These are phyloP conservation scores for Cephus pulcher DNA, from an alignment of 2,888 invertebrate genomes.

Conservation along the genomic window DNA sequence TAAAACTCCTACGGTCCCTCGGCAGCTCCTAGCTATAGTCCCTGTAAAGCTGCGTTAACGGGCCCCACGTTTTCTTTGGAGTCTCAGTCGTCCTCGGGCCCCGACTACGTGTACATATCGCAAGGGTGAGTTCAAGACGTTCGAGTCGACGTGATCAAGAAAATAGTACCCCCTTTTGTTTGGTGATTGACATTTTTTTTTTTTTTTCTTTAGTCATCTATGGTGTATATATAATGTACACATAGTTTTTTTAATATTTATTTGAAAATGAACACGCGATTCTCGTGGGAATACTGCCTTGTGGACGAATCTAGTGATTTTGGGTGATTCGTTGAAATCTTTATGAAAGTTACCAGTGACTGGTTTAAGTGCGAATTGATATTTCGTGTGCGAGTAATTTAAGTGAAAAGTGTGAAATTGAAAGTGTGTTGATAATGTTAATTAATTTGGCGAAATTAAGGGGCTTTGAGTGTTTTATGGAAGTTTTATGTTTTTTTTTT, in stretches of 20 bases:
- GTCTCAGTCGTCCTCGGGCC: conserved; percentile 51
- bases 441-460: not conserved
- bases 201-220: not conserved
- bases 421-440: not conserved
- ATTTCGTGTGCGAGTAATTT: not conserved
- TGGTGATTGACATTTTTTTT: not conserved
- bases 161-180: not conserved
- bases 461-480: not conserved
- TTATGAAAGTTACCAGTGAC: not conserved
- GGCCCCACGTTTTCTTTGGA: conserved; percentile 58
- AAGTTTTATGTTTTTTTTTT: not conserved
- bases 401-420: not conserved
- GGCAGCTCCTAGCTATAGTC: not conserved
- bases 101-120: conserved; percentile 29
- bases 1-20: not conserved
- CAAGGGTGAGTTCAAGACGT: not conserved
- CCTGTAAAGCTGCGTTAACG: conserved; percentile 29
- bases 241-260: not conserved
- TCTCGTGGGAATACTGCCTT: not conserved
- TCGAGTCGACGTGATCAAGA: not conserved
- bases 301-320: not conserved
- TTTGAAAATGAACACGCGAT: not conserved
- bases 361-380: not conserved
- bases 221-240: not conserved
- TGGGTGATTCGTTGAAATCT: not conserved